phyloP scores from a whole-genome alignment of 2,888 invertebrate genomes.

The Schizotus pectinicornis region DNA sequence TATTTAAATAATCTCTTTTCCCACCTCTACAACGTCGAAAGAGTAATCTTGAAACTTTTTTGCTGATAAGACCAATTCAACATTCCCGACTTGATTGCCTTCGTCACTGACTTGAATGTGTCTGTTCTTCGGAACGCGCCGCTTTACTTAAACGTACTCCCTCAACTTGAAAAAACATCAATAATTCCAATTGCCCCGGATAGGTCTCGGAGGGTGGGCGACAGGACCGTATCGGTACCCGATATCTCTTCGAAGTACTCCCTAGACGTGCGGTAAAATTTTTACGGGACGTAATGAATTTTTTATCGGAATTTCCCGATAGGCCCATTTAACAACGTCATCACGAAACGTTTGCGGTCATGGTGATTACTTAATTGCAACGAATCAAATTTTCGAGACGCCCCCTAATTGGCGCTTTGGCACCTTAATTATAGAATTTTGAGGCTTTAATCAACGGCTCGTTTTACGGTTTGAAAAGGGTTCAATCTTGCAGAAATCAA shows the following conservation, averaged over 20 bases:
- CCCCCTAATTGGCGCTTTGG: too few relatives aligned
- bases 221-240: too few relatives aligned
- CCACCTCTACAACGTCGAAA: not conserved
- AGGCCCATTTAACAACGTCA: not conserved
- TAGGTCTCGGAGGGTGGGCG: too few relatives aligned
- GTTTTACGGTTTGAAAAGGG: too few relatives aligned
- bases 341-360: not conserved
- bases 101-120: not conserved
- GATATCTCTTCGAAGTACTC: too few relatives aligned
- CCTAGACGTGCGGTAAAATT: conserved; percentile 8
- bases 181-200: conserved; percentile 3
- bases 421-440: too few relatives aligned
- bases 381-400: too few relatives aligned
- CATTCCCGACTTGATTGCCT: conserved; percentile 7
- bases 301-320: not conserved
- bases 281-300: conserved; percentile 11
- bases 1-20: too few relatives aligned
- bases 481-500: too few relatives aligned
- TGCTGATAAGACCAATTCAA: not conserved
- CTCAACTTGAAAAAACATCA: conserved; percentile 1
- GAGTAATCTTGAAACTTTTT: conserved; percentile 6
- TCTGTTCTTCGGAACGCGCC: too few relatives aligned
- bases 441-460: too few relatives aligned
- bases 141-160: not conserved
- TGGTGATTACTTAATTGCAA: too few relatives aligned